phyloP scores from a whole-genome alignment of 2,797 vertebrate species.

The Amblyopsis hoosieri region DNA sequence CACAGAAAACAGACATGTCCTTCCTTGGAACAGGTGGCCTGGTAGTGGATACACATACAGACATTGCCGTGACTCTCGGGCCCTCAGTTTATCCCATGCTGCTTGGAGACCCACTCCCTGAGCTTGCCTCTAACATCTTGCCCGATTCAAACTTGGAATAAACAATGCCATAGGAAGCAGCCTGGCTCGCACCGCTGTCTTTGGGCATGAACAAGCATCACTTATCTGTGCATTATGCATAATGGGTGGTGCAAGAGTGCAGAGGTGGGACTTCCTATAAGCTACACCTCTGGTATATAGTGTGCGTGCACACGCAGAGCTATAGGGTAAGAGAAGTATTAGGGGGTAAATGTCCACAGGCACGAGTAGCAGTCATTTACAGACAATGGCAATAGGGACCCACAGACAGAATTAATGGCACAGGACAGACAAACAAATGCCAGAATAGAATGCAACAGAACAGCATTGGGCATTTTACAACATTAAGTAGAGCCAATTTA shows the following conservation, averaged over 20 bases:
- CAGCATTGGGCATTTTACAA: constrained; percentile 44
- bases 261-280: too few species aligned
- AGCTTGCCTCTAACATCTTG: constrained; percentile 60
- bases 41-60: constrained; percentile 42
- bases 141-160: constrained; percentile 22
- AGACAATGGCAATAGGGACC: constrained; percentile 59
- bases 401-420: constrained; percentile 62
- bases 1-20: constrained; percentile 68
- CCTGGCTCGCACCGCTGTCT: constrained; percentile 58
- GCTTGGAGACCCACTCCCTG: constrained; percentile 72
- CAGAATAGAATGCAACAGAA: constrained; percentile 44
- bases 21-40: constrained; percentile 23
- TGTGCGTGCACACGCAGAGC: constrained; percentile 22
- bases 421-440: constrained; percentile 56
- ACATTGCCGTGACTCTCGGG: constrained; percentile 42
- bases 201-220: constrained; percentile 52
- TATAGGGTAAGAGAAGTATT: constrained; percentile 56
- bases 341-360: constrained; percentile 71
- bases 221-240: constrained; percentile 39
- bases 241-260: constrained; percentile 46
- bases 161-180: constrained; percentile 24
- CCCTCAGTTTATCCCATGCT: constrained; percentile 52
- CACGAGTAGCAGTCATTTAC: constrained; percentile 67
- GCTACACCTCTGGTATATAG: too few species aligned
- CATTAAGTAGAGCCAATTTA: constrained; percentile 21